Percentiles rank a stretch among this genome's conserved stretches.
These are phyloP conservation scores for Diogma glabrata DNA, from an alignment of 2,888 invertebrate species.

Conservation along the genomic window DNA sequence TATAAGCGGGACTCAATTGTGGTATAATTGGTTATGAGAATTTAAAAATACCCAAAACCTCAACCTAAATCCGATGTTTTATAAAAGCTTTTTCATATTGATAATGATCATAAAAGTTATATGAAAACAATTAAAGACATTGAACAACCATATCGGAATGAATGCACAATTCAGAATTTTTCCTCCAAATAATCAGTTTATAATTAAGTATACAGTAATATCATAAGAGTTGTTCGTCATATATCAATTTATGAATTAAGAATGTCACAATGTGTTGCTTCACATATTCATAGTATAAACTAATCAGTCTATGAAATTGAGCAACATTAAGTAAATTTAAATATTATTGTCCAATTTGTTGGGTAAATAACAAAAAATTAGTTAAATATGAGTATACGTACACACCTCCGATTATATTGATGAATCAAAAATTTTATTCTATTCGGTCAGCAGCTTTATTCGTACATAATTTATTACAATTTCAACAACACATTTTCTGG, in stretches of 20 bases:
- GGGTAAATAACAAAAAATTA: not conserved
- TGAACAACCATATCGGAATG: not conserved
- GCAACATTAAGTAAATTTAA: not conserved
- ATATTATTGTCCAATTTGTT: not conserved
- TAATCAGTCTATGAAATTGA: not conserved
- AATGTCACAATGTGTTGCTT: not conserved
- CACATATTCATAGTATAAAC: not conserved
- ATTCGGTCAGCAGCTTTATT: not conserved
- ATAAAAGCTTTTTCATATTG: not conserved
- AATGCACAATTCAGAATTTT: not conserved
- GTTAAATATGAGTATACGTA: not conserved
- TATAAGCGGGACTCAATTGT: not conserved
- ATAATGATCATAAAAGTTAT: not conserved
- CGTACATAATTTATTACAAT: constrained; percentile 1
- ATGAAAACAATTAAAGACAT: not conserved
- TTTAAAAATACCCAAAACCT: not conserved
- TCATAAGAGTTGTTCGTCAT: not conserved
- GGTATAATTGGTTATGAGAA: not conserved
- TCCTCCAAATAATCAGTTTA: not conserved
- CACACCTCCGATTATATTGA: no score
- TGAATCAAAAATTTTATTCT: not conserved
- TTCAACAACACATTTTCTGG: constrained; percentile 3
- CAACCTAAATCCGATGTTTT: not conserved
- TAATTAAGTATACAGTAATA: not conserved
- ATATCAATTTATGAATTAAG: not conserved